Conservation (phyloP, 2,797 vertebrate species). For the Sebastes diploproa region DNA sequence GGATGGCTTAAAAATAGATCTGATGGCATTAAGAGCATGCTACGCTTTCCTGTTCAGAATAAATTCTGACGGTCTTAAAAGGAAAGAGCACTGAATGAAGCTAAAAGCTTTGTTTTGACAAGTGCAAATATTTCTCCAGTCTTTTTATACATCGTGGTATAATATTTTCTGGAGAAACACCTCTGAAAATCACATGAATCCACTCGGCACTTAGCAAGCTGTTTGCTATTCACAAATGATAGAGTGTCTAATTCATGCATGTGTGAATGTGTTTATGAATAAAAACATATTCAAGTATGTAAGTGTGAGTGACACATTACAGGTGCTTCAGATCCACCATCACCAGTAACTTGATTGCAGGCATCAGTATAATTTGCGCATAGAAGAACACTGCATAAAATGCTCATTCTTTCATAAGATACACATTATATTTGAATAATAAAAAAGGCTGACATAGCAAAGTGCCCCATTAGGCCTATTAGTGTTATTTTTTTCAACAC, state of each 20-base stretch:
- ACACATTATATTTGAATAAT: background rate
- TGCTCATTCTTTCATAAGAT: background rate
- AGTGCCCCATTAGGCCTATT: background rate
- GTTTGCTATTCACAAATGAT: background rate
- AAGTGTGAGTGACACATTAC: background rate
- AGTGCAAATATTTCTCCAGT: background rate
- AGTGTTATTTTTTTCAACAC: background rate
- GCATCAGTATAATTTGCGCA: background rate
- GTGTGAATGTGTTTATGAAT: background rate
- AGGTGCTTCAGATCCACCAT: background rate
- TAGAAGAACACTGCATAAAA: background rate
- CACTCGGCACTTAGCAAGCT: background rate
- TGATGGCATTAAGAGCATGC: background rate
- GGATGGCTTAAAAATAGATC: slow-evolving; percentile 17
- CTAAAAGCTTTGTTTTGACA: background rate
- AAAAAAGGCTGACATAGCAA: background rate
- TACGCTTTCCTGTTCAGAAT: background rate
- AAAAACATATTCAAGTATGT: background rate
- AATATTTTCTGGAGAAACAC: background rate
- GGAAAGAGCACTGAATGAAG: background rate
- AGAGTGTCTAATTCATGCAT: background rate
- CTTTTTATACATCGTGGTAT: background rate
- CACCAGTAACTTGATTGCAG: background rate
- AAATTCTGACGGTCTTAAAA: background rate
- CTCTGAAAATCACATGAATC: background rate